These are phyloP conservation scores for Eupeodes latifasciatus DNA, from an alignment of 2,888 invertebrate genomes.

Conservation along the genomic window DNA sequence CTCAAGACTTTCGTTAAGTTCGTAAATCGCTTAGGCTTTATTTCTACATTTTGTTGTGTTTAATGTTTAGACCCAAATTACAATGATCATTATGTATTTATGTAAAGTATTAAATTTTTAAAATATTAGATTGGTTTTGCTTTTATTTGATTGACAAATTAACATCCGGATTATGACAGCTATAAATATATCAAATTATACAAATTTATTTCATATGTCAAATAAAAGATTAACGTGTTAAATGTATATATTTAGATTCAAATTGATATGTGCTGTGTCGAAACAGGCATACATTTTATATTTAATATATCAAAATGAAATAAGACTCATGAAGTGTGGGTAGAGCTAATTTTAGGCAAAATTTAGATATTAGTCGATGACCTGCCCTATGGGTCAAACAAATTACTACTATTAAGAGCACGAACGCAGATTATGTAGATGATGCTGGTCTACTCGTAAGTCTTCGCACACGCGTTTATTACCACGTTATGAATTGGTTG, in stretches of 20 bases:
- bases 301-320: neutral
- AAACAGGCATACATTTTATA: neutral
- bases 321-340: conserved; percentile 20
- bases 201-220: conserved; percentile 23
- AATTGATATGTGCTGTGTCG: neutral
- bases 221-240: conserved; percentile 21
- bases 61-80: too few relatives aligned
- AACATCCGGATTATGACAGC: conserved; percentile 20
- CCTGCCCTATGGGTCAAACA: conserved; percentile 34
- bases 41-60: too few relatives aligned
- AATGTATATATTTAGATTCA: neutral
- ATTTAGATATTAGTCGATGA: conserved; percentile 31
- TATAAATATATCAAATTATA: neutral
- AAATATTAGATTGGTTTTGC: neutral
- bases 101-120: neutral
- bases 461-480: neutral
- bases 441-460: neutral
- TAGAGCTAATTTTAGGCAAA: neutral
- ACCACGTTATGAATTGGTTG: neutral
- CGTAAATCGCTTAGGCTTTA: too few relatives aligned
- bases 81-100: neutral
- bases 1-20: too few relatives aligned
- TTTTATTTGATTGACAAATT: conserved; percentile 24
- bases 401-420: neutral
- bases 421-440: neutral